A percentile compares a stretch with the other conserved stretches of the same genome.
phyloP scores from a whole-genome alignment of 2,113 vertebrate species.

The Anarrhichthys ocellatus region DNA sequence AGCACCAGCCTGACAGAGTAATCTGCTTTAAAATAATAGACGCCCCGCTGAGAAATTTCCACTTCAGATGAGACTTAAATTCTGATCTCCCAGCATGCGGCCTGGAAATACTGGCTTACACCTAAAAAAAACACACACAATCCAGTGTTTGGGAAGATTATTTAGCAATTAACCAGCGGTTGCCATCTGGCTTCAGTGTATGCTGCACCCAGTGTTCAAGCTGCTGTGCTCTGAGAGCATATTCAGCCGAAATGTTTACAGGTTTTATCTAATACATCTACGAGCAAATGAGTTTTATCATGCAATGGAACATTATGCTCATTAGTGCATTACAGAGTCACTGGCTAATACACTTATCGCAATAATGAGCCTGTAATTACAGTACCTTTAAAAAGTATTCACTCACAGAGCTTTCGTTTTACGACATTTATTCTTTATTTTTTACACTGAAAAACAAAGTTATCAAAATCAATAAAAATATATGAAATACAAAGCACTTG shows the following conservation, averaged over 20 bases:
- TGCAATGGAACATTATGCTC: not conserved
- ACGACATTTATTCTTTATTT: not conserved
- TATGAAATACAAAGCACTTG: not conserved
- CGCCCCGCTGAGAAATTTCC: slow-evolving; percentile 31
- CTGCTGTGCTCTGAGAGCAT: slow-evolving; percentile 17
- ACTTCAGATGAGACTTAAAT: slow-evolving; percentile 39
- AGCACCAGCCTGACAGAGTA: slow-evolving; percentile 21
- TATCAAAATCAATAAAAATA: not conserved
- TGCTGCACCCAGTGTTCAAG: slow-evolving; percentile 7
- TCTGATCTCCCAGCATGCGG: slow-evolving; percentile 52
- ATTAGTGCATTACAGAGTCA: slow-evolving; percentile 17
- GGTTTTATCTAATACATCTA: slow-evolving; percentile 11
- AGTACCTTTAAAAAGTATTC: not conserved
- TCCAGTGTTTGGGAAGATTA: slow-evolving; percentile 58
- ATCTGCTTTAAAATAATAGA: slow-evolving; percentile 49
- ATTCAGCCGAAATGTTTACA: slow-evolving; percentile 23
- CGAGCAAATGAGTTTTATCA: slow-evolving; percentile 8
- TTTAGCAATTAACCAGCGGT: slow-evolving; percentile 58
- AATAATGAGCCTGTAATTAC: not conserved
- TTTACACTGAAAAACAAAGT: not conserved
- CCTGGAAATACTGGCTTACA: slow-evolving; percentile 47
- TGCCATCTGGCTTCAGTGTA: slow-evolving; percentile 49
- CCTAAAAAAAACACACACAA: slow-evolving; percentile 40
- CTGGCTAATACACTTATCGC: not conserved
- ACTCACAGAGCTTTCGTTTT: not conserved